Evolutionary conservation across 2,888 invertebrate genomes (phyloP).

Genomic region (Limnephilus auricula): DNA sequence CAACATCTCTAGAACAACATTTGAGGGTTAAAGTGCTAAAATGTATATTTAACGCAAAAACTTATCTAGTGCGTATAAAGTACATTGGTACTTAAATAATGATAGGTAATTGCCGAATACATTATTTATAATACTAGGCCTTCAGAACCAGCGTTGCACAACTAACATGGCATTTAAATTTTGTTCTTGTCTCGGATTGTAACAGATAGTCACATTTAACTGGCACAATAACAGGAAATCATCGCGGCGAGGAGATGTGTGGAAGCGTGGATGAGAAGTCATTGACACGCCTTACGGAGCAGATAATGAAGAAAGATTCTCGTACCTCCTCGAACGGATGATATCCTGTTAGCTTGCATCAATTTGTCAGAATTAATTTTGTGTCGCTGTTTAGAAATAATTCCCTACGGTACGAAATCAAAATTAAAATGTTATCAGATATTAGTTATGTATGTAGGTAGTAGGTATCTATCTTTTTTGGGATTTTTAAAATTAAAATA

Average conservation of each 20-base stretch:
- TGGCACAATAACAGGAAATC: slow-evolving; percentile 20
- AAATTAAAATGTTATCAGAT: not conserved
- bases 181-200: slow-evolving; percentile 28
- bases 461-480: too few species aligned
- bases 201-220: slow-evolving; percentile 21
- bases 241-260: slow-evolving; percentile 10
- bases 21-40: too few species aligned
- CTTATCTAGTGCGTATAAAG: not conserved
- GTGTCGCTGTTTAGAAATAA: not conserved
- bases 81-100: not conserved
- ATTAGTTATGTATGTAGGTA: too few species aligned
- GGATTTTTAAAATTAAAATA: too few species aligned
- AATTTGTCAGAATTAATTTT: slow-evolving; percentile 24
- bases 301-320: slow-evolving; percentile 15
- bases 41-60: not conserved
- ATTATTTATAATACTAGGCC: not conserved
- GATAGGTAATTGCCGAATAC: not conserved
- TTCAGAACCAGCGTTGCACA: slow-evolving; percentile 34
- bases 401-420: not conserved
- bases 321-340: slow-evolving; percentile 30
- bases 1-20: too few species aligned
- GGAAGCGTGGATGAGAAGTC: slow-evolving; percentile 29
- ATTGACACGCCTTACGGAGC: slow-evolving; percentile 46
- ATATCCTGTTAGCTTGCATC: slow-evolving; percentile 23
- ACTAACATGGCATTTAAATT: slow-evolving; percentile 25